These are phyloP conservation scores for Spodoptera littoralis DNA, from an alignment of 2,888 invertebrate species.

Conservation along the genomic window DNA sequence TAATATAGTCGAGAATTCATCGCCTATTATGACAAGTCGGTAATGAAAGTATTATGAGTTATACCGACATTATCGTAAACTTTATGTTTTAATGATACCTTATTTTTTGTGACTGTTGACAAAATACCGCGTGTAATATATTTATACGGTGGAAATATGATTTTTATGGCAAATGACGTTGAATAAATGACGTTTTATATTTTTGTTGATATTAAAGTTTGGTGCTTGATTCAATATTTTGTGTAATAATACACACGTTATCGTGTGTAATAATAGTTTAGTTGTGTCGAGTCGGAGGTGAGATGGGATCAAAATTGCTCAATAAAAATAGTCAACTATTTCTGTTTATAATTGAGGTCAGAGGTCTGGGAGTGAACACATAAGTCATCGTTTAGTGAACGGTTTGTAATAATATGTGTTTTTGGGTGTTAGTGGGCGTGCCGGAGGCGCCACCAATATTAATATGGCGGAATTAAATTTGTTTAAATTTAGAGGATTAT, in stretches of 20 bases:
- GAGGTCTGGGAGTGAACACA: constrained; percentile 16
- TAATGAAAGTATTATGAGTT: constrained; percentile 68
- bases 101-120: constrained; percentile 66
- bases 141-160: constrained; percentile 57
- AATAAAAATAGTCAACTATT: constrained; percentile 31
- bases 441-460: constrained; percentile 46
- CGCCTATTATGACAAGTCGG: constrained; percentile 66
- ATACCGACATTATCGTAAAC: constrained; percentile 65
- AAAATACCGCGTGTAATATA: constrained; percentile 61
- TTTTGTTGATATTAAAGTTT: constrained; percentile 52
- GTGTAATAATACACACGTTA: constrained; percentile 43
- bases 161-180: constrained; percentile 64
- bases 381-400: constrained; percentile 29
- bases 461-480: constrained; percentile 33
- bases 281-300: constrained; percentile 37
- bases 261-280: constrained; percentile 45
- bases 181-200: constrained; percentile 54
- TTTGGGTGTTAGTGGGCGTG: constrained; percentile 42
- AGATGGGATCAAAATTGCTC: constrained; percentile 36
- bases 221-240: constrained; percentile 58
- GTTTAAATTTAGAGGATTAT: constrained; percentile 30
- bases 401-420: constrained; percentile 23
- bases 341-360: constrained; percentile 29
- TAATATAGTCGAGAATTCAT: constrained; percentile 67
- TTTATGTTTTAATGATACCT: constrained; percentile 63